phyloP scores from a whole-genome alignment of 2,113 vertebrate species.

The Onychorhynchus coronatus region DNA sequence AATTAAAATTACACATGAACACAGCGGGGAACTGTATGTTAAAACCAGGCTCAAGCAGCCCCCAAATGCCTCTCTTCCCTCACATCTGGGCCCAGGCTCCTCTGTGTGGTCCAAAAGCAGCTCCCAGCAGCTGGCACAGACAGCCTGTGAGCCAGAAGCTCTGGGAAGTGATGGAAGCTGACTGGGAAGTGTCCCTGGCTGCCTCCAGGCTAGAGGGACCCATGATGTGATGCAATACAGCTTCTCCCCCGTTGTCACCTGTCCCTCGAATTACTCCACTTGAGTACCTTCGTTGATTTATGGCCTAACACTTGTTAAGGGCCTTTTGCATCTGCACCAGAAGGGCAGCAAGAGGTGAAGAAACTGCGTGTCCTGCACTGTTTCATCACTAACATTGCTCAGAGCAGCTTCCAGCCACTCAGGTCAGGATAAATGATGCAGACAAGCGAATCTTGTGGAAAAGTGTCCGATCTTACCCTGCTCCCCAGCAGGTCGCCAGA shows the following conservation, averaged over 20 bases:
- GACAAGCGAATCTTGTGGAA: neutral
- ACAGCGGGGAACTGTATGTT: neutral
- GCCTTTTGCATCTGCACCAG: neutral
- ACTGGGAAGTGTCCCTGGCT: neutral
- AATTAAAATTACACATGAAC: accelerated
- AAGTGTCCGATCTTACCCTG: neutral
- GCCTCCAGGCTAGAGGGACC: neutral
- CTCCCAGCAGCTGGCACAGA: neutral
- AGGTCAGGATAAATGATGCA: neutral
- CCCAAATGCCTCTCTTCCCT: neutral
- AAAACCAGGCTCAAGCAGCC: neutral
- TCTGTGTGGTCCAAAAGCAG: neutral
- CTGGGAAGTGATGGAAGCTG: neutral
- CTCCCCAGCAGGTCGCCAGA: neutral
- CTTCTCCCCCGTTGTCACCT: neutral
- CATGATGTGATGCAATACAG: neutral
- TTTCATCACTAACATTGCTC: neutral
- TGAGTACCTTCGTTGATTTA: neutral
- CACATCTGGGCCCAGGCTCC: neutral
- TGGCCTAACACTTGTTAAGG: neutral
- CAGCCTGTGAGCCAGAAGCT: neutral
- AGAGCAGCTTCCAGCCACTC: neutral
- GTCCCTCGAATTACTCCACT: neutral
- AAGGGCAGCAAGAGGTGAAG: neutral
- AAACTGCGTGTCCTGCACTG: neutral